A percentile compares a stretch with the other conserved stretches of the same genome.
Conservation (phyloP, 30 jellyfish, hydroid and myxozoan species). For the Pelagia noctiluca region DNA sequence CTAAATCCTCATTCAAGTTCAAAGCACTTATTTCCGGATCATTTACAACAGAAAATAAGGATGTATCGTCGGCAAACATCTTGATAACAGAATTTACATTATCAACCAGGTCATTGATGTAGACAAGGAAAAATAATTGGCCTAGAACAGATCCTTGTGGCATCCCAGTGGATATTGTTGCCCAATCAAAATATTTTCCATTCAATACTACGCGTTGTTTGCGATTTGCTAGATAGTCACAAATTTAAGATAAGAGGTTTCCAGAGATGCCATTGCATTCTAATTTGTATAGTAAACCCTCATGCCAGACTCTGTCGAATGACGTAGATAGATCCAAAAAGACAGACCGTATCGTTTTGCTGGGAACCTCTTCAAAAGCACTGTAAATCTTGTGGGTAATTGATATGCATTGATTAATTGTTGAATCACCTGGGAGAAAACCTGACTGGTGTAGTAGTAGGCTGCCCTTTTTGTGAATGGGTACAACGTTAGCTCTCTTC, state of each 20-base stretch:
- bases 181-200: slow-evolving; percentile 66
- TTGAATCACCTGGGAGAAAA: slow-evolving; percentile 58
- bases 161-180: slow-evolving; percentile 65
- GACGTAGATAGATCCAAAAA: slow-evolving; percentile 72
- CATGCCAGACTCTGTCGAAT: slow-evolving; percentile 71
- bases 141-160: slow-evolving; percentile 77
- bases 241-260: slow-evolving; percentile 29
- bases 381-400: slow-evolving; percentile 54
- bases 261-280: slow-evolving; percentile 61
- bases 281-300: slow-evolving; percentile 58
- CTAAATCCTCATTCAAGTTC: background rate
- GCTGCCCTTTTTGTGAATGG: slow-evolving; percentile 33
- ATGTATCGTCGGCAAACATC: slow-evolving; percentile 70
- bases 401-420: slow-evolving; percentile 35
- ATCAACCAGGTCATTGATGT: slow-evolving; percentile 64
- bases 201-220: slow-evolving; percentile 41
- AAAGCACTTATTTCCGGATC: background rate
- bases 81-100: slow-evolving; percentile 54
- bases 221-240: slow-evolving; percentile 32
- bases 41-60: slow-evolving; percentile 59
- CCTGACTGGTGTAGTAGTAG: slow-evolving; percentile 44
- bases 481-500: slow-evolving; percentile 36
- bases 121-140: slow-evolving; percentile 58
- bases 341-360: slow-evolving; percentile 64
- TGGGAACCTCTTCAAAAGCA: slow-evolving; percentile 61